phyloP scores from a whole-genome alignment of 2,113 vertebrate species.

The Podarcis raffonei region DNA sequence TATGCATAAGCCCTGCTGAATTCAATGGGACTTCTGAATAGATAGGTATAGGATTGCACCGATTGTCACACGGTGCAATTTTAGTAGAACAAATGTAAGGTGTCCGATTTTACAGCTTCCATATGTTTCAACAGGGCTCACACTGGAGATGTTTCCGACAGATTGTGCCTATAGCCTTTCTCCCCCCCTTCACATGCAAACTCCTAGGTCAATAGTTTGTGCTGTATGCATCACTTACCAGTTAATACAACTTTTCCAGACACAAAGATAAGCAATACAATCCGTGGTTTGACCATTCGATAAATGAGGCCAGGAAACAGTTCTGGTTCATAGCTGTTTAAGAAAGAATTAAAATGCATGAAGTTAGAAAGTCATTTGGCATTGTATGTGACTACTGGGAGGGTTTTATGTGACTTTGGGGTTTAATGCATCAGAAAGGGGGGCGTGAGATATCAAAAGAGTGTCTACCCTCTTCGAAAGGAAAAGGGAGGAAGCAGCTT shows the following conservation, averaged over 20 bases:
- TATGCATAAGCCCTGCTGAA: too few species aligned
- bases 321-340: slow-evolving; percentile 92
- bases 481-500: too few species aligned
- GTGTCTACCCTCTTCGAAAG: too few species aligned
- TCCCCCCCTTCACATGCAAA: not conserved
- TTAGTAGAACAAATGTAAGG: not conserved
- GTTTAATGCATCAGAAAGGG: not conserved
- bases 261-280: slow-evolving; percentile 96
- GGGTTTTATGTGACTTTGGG: not conserved
- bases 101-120: not conserved
- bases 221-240: slow-evolving; percentile 73
- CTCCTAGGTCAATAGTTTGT: not conserved
- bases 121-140: not conserved
- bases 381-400: not conserved
- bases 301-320: slow-evolving; percentile 97
- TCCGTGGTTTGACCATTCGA: slow-evolving; percentile 96
- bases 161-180: not conserved
- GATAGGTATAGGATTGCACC: not conserved
- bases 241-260: slow-evolving; percentile 97
- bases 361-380: not conserved
- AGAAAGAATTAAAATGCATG: not conserved
- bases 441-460: too few species aligned
- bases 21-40: not conserved
- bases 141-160: not conserved
- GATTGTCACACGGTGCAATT: not conserved